A percentile compares a stretch with the other conserved stretches of the same genome.
Conservation (phyloP, 2,888 invertebrate species). For the Drosophila kambysellisi region DNA sequence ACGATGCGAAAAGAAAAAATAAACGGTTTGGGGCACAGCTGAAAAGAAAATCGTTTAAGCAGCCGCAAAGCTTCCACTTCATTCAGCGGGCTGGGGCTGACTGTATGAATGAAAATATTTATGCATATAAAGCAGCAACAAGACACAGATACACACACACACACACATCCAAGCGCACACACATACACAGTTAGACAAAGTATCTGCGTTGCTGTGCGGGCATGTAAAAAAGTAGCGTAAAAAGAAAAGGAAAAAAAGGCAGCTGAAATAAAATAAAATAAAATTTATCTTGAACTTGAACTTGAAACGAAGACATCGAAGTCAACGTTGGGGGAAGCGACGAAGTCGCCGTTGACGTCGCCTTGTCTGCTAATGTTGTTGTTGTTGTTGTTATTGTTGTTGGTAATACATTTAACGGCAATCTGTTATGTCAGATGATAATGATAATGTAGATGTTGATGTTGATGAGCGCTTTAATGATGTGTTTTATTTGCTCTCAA, state of each 20-base stretch:
- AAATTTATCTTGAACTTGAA: slow-evolving; percentile 84
- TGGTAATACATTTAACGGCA: slow-evolving; percentile 55
- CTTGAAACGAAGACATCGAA: slow-evolving; percentile 79
- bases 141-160: slow-evolving; percentile 46
- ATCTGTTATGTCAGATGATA: slow-evolving; percentile 31
- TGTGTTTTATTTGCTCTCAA: slow-evolving; percentile 28
- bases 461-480: slow-evolving; percentile 35
- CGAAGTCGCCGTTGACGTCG: slow-evolving; percentile 10
- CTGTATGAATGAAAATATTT: slow-evolving; percentile 75
- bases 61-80: slow-evolving; percentile 25
- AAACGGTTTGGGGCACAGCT: slow-evolving; percentile 2
- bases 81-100: slow-evolving; percentile 33
- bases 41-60: slow-evolving; percentile 37
- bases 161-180: slow-evolving; percentile 24
- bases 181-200: slow-evolving; percentile 10
- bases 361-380: slow-evolving; percentile 35
- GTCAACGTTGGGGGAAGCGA: slow-evolving; percentile 32
- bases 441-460: slow-evolving; percentile 13
- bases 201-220: slow-evolving; percentile 42
- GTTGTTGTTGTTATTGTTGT: slow-evolving; percentile 30
- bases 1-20: slow-evolving; percentile 11
- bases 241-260: slow-evolving; percentile 65
- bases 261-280: slow-evolving; percentile 70
- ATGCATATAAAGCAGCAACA: slow-evolving; percentile 66
- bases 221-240: slow-evolving; percentile 67